Base-by-base conservation (phyloP, 2,888 invertebrate genomes). In the Elmis aenea region DNA sequence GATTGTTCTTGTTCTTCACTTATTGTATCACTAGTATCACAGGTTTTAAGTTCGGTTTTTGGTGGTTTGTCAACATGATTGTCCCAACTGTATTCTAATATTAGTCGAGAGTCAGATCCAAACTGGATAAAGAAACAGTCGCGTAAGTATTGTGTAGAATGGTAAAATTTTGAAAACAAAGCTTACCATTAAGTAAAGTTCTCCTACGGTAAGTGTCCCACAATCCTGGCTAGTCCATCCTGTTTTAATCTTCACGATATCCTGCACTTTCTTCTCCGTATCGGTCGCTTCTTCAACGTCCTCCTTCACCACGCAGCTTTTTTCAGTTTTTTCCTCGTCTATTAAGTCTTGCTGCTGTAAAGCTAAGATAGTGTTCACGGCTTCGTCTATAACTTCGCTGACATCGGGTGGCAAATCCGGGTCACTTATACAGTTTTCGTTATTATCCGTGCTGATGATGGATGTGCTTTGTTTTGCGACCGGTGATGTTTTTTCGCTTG, bases 181-280 rank as follows among this genome's bases (percentile, higher is more conserved):
- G 21, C 69, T 70, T 58, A 88, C 85, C 81, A 93, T 89, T 28
- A 94, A 73, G 68, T 91, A 93, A 35, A 94, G 68, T 68, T 95
- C 93, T 0, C 93, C 93, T 15, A 95, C 75, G 3, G 90, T 89
- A 23, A 93, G 75, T 16, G 85, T 82, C 4, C 84, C 85, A 1
- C 84, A 81, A 58, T 83, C 84, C 9, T 76, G 69, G 5, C 76
- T 61, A 32, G 85, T 90, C 92, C 93, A 94, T 0, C 93, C 93
- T 39, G 70, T 68, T 42, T 70, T 64, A 9, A 81, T 71, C 59
- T 74, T 74, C 13, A 50, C 50, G 23, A 67, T 62, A 45, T 60
- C 53, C 22, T 46, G 43, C 21, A 49, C 44, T 23, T 48, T 45
- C 22, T 48, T 50, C 5, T 46, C 42, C 9, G 21, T 12, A 15